Percentiles rank a stretch among this genome's conserved stretches.
These are phyloP conservation scores for Dicaeum eximium DNA, from an alignment of 2,113 vertebrate species.

Conservation along the genomic window DNA sequence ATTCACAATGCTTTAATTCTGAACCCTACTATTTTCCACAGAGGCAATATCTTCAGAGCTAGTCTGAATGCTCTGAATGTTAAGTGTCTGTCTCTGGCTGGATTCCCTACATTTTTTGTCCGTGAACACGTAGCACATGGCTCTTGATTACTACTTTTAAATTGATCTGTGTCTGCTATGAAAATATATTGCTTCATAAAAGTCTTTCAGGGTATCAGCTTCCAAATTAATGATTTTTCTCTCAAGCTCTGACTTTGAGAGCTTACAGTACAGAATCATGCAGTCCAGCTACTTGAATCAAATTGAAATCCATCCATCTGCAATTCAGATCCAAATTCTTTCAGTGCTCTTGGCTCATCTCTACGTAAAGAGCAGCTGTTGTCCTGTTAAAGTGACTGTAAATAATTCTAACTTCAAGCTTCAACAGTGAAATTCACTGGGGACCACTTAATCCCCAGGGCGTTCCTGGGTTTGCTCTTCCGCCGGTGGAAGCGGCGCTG, in stretches of 20 bases:
- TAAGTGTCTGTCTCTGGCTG: slow-evolving; percentile 20
- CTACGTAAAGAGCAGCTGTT: slow-evolving; percentile 57
- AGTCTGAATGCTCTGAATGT: slow-evolving; percentile 36
- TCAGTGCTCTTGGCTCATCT: slow-evolving; percentile 55
- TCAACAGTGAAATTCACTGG: slow-evolving; percentile 1
- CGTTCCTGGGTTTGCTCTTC: not conserved
- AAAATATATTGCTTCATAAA: slow-evolving; percentile 63
- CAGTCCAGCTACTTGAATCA: slow-evolving; percentile 56
- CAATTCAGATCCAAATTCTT: slow-evolving; percentile 64
- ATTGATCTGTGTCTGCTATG: slow-evolving; percentile 52
- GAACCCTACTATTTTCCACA: slow-evolving; percentile 7
- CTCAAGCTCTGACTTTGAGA: slow-evolving; percentile 46
- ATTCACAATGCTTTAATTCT: slow-evolving; percentile 15
- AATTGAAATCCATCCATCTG: slow-evolving; percentile 57
- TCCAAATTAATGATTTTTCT: slow-evolving; percentile 60
- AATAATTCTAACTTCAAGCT: slow-evolving; percentile 56
- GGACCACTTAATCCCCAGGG: not conserved
- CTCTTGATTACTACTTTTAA: slow-evolving; percentile 61
- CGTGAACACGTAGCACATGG: slow-evolving; percentile 25
- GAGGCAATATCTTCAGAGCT: not conserved
- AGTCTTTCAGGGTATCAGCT: slow-evolving; percentile 53
- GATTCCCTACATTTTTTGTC: slow-evolving; percentile 39
- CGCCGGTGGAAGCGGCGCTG: not conserved
- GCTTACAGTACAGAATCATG: not conserved
- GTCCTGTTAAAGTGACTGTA: slow-evolving; percentile 62